Evolutionary conservation across 2,888 invertebrate genomes (phyloP).

Genomic region (Globia sparganii): DNA sequence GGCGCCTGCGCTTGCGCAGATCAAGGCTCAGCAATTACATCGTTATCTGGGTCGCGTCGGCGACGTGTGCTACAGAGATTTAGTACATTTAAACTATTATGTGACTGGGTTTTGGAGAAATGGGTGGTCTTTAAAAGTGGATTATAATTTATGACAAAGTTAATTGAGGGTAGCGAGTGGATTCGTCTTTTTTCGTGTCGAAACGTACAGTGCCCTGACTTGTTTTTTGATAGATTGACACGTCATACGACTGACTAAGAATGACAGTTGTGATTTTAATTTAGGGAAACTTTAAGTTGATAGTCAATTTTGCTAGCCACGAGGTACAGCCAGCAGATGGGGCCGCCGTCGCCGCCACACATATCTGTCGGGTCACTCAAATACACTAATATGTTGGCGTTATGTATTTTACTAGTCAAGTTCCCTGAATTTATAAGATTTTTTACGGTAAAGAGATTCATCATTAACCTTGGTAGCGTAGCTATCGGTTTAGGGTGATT

Average conservation of each 20-base stretch:
- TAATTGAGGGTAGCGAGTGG: not conserved
- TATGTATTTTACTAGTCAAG: too few species aligned
- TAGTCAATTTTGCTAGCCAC: too few species aligned
- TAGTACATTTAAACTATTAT: constrained; percentile 43
- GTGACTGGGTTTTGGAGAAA: constrained; percentile 46
- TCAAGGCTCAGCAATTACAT: constrained; percentile 69
- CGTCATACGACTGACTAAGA: not conserved
- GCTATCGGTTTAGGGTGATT: not conserved
- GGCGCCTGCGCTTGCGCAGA: constrained; percentile 68
- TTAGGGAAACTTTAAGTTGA: not conserved
- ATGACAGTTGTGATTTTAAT: not conserved
- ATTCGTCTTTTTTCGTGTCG: not conserved
- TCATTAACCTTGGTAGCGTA: not conserved
- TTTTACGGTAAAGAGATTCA: too few species aligned
- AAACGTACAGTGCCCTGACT: too few species aligned
- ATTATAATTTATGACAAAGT: not conserved
- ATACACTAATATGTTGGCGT: too few species aligned
- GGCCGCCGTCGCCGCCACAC: too few species aligned
- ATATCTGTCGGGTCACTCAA: too few species aligned
- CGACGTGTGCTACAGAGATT: constrained; percentile 58
- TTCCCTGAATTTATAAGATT: not conserved
- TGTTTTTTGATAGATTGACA: too few species aligned
- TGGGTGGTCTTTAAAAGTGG: constrained; percentile 9
- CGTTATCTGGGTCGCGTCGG: constrained; percentile 66
- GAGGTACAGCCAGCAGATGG: too few species aligned